A percentile compares a stretch with the other conserved stretches of the same genome.
Conservation (phyloP, 2,888 invertebrate species). For the Melanotus villosus region DNA sequence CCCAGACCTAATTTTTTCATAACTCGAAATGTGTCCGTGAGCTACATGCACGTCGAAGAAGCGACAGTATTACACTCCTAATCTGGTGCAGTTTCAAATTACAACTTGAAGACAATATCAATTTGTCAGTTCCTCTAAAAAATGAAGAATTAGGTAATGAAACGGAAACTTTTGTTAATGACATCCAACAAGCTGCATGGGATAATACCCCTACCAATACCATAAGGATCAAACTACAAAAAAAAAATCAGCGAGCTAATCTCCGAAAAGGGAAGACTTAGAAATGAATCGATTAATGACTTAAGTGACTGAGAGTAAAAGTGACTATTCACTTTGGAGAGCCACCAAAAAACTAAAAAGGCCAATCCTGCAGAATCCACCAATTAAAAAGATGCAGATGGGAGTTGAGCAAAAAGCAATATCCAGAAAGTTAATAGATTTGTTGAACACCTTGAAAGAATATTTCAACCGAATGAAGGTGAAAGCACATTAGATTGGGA, state of each 20-base stretch:
- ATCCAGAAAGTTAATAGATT: background rate
- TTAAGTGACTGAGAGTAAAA: background rate
- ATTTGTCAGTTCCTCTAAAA: background rate
- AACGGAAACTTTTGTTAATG: background rate
- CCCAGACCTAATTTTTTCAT: too few relatives aligned
- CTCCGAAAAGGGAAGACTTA: constrained; percentile 2
- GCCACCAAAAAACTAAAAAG: constrained; percentile 2
- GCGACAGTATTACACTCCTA: too few relatives aligned
- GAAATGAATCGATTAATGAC: background rate
- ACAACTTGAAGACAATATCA: background rate
- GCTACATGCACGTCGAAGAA: too few relatives aligned
- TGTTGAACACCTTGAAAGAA: constrained; percentile 6
- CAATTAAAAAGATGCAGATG: background rate
- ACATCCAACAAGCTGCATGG: constrained; percentile 1
- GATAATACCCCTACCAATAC: constrained; percentile 2
- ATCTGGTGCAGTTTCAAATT: background rate
- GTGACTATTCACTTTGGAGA: background rate
- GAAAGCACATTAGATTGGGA: background rate
- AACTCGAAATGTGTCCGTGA: too few relatives aligned
- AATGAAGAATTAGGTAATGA: background rate
- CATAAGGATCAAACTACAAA: background rate
- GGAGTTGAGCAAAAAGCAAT: background rate
- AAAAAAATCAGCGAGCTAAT: background rate
- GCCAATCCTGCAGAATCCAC: constrained; percentile 7
- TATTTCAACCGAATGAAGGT: background rate